Evolutionary conservation across 2,888 invertebrate genomes (phyloP).

Genomic region (Chymomyza procnemis): DNA sequence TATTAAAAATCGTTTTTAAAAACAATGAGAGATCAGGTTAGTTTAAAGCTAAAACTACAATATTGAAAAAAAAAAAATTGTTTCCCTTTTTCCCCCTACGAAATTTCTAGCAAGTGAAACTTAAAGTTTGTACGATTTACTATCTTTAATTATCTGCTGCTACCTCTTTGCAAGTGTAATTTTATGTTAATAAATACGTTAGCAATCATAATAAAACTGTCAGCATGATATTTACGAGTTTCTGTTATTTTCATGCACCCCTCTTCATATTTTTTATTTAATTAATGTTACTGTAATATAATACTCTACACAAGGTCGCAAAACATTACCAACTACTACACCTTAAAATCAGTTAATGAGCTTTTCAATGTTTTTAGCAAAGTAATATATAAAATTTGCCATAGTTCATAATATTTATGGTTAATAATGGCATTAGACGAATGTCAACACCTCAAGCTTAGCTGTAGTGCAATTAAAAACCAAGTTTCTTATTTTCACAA

Average conservation of each 20-base stretch:
- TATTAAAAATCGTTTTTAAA: too few relatives aligned
- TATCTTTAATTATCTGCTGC: neutral
- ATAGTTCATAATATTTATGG: neutral
- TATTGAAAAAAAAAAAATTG: too few relatives aligned
- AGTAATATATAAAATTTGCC: too few relatives aligned
- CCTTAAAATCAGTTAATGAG: neutral
- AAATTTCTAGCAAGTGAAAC: too few relatives aligned
- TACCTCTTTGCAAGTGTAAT: neutral
- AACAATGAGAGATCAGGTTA: too few relatives aligned
- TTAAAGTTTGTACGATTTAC: too few relatives aligned
- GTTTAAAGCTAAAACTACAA: too few relatives aligned
- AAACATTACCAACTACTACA: neutral
- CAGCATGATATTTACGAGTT: constrained; percentile 41
- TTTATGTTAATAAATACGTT: constrained; percentile 49
- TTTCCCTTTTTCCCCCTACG: too few relatives aligned
- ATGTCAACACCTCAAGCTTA: neutral
- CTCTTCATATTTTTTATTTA: neutral
- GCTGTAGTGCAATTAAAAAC: neutral
- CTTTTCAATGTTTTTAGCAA: neutral
- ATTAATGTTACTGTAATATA: neutral
- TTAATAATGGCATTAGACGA: neutral
- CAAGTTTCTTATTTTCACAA: constrained; percentile 1
- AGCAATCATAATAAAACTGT: constrained; percentile 44
- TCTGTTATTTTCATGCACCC: neutral
- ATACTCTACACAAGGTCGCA: neutral